These are phyloP conservation scores for Heterotis niloticus DNA, from an alignment of 2,113 vertebrate species.

Conservation along the genomic window DNA sequence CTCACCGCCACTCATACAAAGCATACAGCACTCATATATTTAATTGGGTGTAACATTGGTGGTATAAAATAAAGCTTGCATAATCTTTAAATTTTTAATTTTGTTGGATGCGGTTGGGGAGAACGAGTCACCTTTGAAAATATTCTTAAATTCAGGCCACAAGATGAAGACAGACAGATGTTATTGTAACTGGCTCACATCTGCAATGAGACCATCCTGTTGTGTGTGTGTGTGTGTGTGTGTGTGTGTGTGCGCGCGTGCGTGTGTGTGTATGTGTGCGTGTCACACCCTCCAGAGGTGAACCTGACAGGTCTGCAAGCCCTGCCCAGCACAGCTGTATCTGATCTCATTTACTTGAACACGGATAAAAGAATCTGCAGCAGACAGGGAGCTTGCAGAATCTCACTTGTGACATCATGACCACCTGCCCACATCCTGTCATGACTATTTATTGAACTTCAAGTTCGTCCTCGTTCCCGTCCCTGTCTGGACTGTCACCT, in stretches of 20 bases:
- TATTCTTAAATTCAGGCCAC: background rate
- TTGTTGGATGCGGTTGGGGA: background rate
- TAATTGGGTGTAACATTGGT: background rate
- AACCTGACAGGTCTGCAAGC: too few species aligned
- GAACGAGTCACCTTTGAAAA: background rate
- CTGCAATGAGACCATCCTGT: background rate
- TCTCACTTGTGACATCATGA: too few species aligned
- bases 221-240: background rate
- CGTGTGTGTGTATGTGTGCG: conserved; percentile 9
- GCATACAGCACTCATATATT: background rate
- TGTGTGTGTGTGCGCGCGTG: conserved; percentile 16
- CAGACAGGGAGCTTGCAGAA: too few species aligned
- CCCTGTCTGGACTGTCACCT: too few species aligned
- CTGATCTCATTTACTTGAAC: too few species aligned
- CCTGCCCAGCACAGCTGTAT: too few species aligned
- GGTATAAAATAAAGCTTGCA: conserved; percentile 3
- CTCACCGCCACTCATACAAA: conserved; percentile 9
- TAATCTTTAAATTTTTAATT: background rate
- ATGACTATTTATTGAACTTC: too few species aligned
- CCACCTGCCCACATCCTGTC: too few species aligned
- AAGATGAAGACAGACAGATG: background rate
- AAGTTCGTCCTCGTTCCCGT: too few species aligned
- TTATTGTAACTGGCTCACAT: background rate
- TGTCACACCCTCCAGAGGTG: too few species aligned
- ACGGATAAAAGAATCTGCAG: too few species aligned